Evolutionary conservation across 1,140 invertebrate species (phyloP).

Genomic region (Drosophila ohnishii): DNA sequence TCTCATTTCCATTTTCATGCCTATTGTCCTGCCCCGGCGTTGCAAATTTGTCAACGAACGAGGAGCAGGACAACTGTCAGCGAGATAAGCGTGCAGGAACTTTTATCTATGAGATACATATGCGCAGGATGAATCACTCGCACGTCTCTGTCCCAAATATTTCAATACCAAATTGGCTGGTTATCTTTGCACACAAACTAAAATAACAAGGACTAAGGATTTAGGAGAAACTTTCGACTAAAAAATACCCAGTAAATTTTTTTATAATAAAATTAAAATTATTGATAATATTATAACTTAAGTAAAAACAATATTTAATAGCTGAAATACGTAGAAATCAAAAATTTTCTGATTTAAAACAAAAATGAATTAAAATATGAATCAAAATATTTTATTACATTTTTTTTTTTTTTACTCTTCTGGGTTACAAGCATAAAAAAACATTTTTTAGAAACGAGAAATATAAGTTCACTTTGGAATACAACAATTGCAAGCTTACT

Average conservation of each 20-base stretch:
- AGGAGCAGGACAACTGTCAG: slow-evolving; percentile 60
- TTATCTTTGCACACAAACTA: slow-evolving; percentile 12
- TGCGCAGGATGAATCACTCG: slow-evolving; percentile 64
- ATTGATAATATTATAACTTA: background rate
- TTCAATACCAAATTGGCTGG: slow-evolving; percentile 39
- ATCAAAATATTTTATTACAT: too few relatives aligned
- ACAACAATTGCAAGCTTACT: too few relatives aligned
- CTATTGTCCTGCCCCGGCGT: slow-evolving; percentile 54
- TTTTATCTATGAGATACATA: slow-evolving; percentile 58
- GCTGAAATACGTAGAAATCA: too few relatives aligned
- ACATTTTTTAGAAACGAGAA: too few relatives aligned
- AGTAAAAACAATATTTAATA: background rate
- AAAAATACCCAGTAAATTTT: background rate
- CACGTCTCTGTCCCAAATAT: slow-evolving; percentile 47
- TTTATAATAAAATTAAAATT: background rate
- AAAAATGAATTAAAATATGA: too few relatives aligned
- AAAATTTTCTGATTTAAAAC: too few relatives aligned
- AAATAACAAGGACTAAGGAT: slow-evolving; percentile 4
- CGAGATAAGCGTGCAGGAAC: slow-evolving; percentile 65
- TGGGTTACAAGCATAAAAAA: too few relatives aligned
- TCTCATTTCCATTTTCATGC: slow-evolving; percentile 62
- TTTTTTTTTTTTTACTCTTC: too few relatives aligned
- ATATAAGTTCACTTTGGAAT: too few relatives aligned
- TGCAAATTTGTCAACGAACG: slow-evolving; percentile 71
- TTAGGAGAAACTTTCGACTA: background rate